phyloP scores from a whole-genome alignment of 2,113 vertebrate species.

The Oryzias melastigma region DNA sequence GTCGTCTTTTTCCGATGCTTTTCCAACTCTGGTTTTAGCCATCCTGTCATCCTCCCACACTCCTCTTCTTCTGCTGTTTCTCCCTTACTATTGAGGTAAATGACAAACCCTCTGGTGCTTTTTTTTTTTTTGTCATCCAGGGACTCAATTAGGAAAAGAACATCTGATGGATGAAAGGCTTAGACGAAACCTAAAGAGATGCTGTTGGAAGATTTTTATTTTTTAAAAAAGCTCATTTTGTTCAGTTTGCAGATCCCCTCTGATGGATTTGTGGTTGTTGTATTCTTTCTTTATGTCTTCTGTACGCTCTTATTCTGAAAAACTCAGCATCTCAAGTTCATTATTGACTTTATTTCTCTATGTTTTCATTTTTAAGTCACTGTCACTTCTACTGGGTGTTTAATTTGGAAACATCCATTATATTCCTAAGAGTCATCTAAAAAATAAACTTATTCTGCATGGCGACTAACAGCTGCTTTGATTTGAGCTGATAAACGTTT shows the following conservation, averaged over 20 bases:
- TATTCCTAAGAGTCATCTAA: no score
- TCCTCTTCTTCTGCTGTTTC: constrained; percentile 9
- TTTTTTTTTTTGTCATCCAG: constrained; percentile 30
- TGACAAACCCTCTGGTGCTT: constrained; percentile 42
- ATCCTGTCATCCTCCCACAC: constrained; percentile 5
- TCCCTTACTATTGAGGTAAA: constrained; percentile 24
- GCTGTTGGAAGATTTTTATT: constrained; percentile 13
- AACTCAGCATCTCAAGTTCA: no score
- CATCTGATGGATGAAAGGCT: constrained; percentile 34
- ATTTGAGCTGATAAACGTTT: no score
- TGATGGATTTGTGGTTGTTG: no score
- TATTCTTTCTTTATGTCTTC: no score
- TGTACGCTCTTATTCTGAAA: no score
- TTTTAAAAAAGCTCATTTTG: constrained; percentile 16
- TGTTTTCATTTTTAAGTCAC: no score
- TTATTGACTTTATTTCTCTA: no score
- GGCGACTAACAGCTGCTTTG: no score
- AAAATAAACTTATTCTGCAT: no score
- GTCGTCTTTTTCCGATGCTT: constrained; percentile 2
- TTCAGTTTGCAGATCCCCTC: not conserved
- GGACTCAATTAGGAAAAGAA: constrained; percentile 59
- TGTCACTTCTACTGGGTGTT: no score
- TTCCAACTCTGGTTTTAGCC: not conserved
- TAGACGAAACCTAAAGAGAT: constrained; percentile 18
- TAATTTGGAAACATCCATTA: no score